Conservation (phyloP, 2,113 vertebrate species). For the Lepidothrix coronata region DNA sequence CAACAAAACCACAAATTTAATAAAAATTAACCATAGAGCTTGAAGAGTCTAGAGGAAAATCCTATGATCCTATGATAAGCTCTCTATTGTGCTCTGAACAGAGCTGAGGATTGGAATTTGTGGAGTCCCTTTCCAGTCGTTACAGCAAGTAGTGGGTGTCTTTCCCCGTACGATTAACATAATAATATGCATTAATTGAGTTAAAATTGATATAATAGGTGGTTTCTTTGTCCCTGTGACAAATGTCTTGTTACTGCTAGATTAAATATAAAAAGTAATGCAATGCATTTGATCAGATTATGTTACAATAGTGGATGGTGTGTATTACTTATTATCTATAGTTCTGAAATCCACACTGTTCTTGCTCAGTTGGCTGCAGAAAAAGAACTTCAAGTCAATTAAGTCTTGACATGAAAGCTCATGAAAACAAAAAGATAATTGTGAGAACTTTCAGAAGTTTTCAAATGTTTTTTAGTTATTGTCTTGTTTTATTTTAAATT, state of each 20-base stretch:
- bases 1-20: not conserved
- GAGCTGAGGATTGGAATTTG: not conserved
- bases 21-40: not conserved
- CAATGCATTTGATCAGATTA: not conserved
- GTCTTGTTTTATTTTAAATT: not conserved
- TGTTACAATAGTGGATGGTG: not conserved
- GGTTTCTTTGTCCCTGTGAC: not conserved
- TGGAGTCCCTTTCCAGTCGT: not conserved
- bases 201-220: not conserved
- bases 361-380: not conserved
- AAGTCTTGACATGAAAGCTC: not conserved
- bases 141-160: not conserved
- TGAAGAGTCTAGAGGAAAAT: not conserved
- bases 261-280: not conserved
- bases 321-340: not conserved
- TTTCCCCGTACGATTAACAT: not conserved
- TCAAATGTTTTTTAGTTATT: not conserved
- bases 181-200: not conserved
- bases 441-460: not conserved
- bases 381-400: not conserved
- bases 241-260: not conserved
- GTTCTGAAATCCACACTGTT: not conserved
- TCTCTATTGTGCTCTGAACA: not conserved
- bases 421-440: not conserved
- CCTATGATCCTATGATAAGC: not conserved